Evolutionary conservation across 2,888 invertebrate genomes (phyloP), one percentile per base, ranked within the genome.

Genomic region (Linyphia triangularis): DNA sequence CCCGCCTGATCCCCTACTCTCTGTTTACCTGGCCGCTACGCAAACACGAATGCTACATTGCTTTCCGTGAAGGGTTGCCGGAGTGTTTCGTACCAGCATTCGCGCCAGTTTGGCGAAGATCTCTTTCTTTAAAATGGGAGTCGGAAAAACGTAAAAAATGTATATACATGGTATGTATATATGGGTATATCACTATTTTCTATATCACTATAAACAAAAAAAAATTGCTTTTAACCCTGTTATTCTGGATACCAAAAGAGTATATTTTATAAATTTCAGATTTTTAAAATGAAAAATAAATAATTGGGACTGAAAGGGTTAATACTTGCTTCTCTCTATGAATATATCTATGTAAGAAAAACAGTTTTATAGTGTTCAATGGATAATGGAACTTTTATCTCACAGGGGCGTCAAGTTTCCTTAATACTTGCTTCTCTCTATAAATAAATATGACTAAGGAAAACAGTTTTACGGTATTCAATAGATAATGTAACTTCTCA

Each of bases 11-110:
- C 40, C 61, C 33, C 63, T 43, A 24, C n/a, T 16, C 30, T n/a
- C 24, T 79, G 81, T 81, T 81, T 73, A 57, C 65, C 22, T 63
- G 51, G 13, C 13, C 43, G 28, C 65, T 83, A 63, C 40, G 33
- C 67, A 85, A 85, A 77, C 77, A 77, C 33, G 16, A n/a, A 65
- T 19, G 65, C 22, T 59, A 24, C 61, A 33, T 28, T 33, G 30
- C 19, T 51, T 51, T 51, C 40, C 40, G 9, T 2, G 9, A 1
- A 59, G 75, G 84, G 77, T 85, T 85, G 57, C 84, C 19, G 9
- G 26, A 43, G 26, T 4, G 22, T 3, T 16, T 9, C 4, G 19
- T 40, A 37, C n/a, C n/a, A 24, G 22, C 9, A 9, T 22, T 19
- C 16, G 33, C 30, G 57, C 33, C 57, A 30, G 30, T 9, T 73